Base-by-base conservation (phyloP, 2,113 vertebrate species). In the Anhinga anhinga region DNA sequence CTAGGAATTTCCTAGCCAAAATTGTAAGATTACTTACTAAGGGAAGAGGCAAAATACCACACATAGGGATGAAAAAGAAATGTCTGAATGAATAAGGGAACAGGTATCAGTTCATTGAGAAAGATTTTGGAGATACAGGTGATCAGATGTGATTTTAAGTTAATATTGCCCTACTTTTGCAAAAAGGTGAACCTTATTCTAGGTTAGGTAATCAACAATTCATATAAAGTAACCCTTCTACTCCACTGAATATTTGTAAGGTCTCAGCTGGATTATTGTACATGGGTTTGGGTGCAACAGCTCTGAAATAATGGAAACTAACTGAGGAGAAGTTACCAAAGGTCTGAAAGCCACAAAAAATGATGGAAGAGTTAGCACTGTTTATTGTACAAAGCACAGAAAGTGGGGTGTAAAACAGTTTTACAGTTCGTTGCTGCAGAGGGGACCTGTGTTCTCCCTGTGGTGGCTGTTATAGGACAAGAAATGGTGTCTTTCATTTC, bases 291-390 rank as follows among this genome's bases (percentile, higher is more conserved):
- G 9, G 7, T 47, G 32, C 9, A 88, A 79, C 18, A 62, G 4
- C n/a, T 72, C 56, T 0, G 0, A 80, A 83, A 69, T 8, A 67
- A 38, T 17, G 27, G 15, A 80, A 66, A 56, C 5, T 47, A 45
- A 42, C 13, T 40, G 32, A 83, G 10, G 13, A 80, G 71, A 73
- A 50, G 3, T 58, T 93, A 63, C 15, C 19, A 93, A 74, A 71
- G 26, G 3, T 55, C 32, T 76, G 38, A 85, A 69, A 77, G 22
- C 17, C 22, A 17, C 38, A 77, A 27, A 50, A 84, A 77, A 38
- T 1, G 0, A 17, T 36, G 20, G 23, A 86, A 83, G 36, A 71
- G 13, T 59, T 69, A 63, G 1, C 25, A 25, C 3, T 40, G 58
- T 55, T 92, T 40, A 22, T 56, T 59, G 29, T 65, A 52, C 19